Base-by-base conservation (phyloP, 2,113 vertebrate species). In the Boulengeromyrus knoepffleri region DNA sequence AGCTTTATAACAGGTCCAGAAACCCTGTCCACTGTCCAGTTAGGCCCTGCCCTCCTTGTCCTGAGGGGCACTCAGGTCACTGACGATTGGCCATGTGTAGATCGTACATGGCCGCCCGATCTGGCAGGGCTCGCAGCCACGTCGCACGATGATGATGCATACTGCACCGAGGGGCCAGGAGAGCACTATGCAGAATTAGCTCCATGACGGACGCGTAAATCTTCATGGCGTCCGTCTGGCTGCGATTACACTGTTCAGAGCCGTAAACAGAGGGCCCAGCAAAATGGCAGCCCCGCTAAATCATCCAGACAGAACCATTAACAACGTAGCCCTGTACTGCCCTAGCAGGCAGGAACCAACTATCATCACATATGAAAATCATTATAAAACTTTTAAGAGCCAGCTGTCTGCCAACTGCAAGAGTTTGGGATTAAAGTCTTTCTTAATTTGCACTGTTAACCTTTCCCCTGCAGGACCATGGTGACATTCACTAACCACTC, bases 221-320 rank as follows among this genome's bases (percentile, higher is more conserved):
- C 88, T 89, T 42, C 27, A 87, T 21, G 21, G 83, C 88, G 87
- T 90, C 31, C 39, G 91, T 46, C 42, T 85, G 52, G 53, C 56
- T 86, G 42, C 13, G 50, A 39, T 70, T 90, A 90, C 88, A 90
- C 94, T 93, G 94, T 94, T 94, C 92, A 93, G 91, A 91, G 66
- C 90, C 90, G 90, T 91, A 92, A 94, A 94, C 93, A 92, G 91
- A 92, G 91, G 90, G 58, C 36, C 45, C 89, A 92, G 21, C 47
- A 74, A 91, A 91, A 89, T 92, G 92, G 80, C 3, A n/a, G 27
- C 46, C 27, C 31, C 0, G 21, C 36, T 46, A 49, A 70, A 70
- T 70, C 62, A 70, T 4, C 62, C 27, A 31, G n/a, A 9, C 10
- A 70, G 27, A 1, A 70, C 62, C 62, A 70, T 31, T 70, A 31